A percentile compares a stretch with the other conserved stretches of the same genome.
phyloP scores from a whole-genome alignment of 2,888 invertebrate genomes.

The Protodeltote pygarga region DNA sequence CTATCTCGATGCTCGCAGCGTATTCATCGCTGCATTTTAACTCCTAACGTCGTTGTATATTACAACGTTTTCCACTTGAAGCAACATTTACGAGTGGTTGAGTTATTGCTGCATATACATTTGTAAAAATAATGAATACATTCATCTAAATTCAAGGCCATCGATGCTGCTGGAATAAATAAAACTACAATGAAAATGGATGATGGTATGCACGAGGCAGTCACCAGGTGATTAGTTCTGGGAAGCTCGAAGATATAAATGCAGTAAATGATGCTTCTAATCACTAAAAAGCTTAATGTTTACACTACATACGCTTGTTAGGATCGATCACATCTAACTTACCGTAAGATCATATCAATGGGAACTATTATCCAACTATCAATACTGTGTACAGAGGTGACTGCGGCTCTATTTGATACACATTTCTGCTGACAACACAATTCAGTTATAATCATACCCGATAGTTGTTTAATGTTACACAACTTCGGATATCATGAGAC shows the following conservation, averaged over 20 bases:
- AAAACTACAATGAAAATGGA: conserved; percentile 78
- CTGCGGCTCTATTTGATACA: conserved; percentile 65
- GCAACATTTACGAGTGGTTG: conserved; percentile 35
- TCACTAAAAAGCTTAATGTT: conserved; percentile 78
- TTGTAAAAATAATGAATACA: conserved; percentile 59
- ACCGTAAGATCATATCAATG: conserved; percentile 78
- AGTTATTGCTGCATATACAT: conserved; percentile 47
- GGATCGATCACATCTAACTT: conserved; percentile 78
- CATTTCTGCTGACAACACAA: conserved; percentile 69
- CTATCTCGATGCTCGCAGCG: conserved; percentile 15
- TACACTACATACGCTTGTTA: conserved; percentile 75
- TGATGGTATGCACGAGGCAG: conserved; percentile 68
- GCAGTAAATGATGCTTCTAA: conserved; percentile 78
- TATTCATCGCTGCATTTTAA: conserved; percentile 29
- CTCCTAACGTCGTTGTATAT: conserved; percentile 20
- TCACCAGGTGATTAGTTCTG: conserved; percentile 69
- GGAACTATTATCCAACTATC: conserved; percentile 75
- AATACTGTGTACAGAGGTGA: conserved; percentile 61
- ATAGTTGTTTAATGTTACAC: conserved; percentile 34
- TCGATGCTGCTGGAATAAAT: conserved; percentile 69
- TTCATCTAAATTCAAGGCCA: conserved; percentile 68
- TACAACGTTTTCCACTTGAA: conserved; percentile 29
- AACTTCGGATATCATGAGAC: conserved; percentile 49
- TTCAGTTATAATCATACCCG: conserved; percentile 44
- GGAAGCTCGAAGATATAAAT: conserved; percentile 70